Base-by-base conservation (phyloP, 2,113 vertebrate genomes). In the Picathartes gymnocephalus region DNA sequence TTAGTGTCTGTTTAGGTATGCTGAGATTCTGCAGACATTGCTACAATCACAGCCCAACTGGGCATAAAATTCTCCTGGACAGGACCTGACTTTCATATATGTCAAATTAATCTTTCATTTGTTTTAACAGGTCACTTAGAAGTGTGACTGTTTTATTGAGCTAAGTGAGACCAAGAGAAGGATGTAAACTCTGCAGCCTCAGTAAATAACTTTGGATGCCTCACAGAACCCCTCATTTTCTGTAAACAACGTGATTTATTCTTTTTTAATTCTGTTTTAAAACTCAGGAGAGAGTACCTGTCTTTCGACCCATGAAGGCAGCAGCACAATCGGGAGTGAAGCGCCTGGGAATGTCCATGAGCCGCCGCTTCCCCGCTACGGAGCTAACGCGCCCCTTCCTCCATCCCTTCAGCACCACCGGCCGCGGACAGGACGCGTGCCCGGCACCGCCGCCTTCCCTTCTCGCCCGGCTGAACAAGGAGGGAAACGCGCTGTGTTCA, bases 281-380 rank as follows among this genome's bases (percentile, higher is more conserved):
- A 64, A 27, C 74, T 21, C 40, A 6, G 44, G 61, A 56, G 33
- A 11, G 11, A 3, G 57, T 27, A 57, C 80, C 62, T 65, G 92
- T 66, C 37, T 42, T 56, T 31, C 13, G 42, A 18, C 37, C 35
- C 61, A 1, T 1, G 51, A 30, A 21, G 66, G 13, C 8, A 9
- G 35, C 66, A 15, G 86, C 82, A 27, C 17, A 24, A 0, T 20
- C 1, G 24, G n/a, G 37, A 1, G 27, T 2, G 66, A 37, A 51
- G 71, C 4, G 28, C 1, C 14, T 0, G 77, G 76, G 28, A 9
- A 13, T 0, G 37, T 8, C 40, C 18, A 33, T 3, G 19, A 48
- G 37, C 8, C 20, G 39, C 89, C 2, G 18, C 21, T 40, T 15
- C 35, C 54, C 28, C 33, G 33, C 25, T 33, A 5, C 72, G 33